These are phyloP conservation scores for Hypena proboscidalis DNA, from an alignment of 2,888 invertebrate species.

Conservation along the genomic window DNA sequence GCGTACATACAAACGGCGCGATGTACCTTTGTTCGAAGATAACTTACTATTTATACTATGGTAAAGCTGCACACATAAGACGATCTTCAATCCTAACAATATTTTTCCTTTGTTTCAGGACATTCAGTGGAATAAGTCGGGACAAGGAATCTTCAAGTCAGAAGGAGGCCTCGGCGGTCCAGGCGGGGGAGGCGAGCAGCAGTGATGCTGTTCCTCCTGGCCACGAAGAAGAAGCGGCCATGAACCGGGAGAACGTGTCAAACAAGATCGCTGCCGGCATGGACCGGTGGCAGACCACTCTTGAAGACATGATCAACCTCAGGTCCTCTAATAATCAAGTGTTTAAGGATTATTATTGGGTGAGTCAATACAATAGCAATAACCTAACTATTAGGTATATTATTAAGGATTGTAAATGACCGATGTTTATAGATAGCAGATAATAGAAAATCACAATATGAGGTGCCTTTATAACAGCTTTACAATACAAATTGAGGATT, in stretches of 20 bases:
- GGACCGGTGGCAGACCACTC: conserved; percentile 81
- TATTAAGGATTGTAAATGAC: too few relatives aligned
- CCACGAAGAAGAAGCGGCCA: conserved; percentile 55
- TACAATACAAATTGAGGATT: too few relatives aligned
- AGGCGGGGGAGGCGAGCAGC: conserved; percentile 33
- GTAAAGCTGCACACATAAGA: too few relatives aligned
- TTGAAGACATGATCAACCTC: conserved; percentile 79
- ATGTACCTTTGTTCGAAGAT: too few relatives aligned
- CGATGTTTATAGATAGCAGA: too few relatives aligned
- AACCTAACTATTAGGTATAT: background rate
- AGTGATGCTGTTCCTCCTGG: conserved; percentile 51
- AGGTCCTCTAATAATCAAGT: conserved; percentile 80
- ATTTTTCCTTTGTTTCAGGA: conserved; percentile 49
- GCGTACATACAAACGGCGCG: too few relatives aligned
- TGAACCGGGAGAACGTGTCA: conserved; percentile 77
- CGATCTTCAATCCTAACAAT: too few relatives aligned
- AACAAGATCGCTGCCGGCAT: conserved; percentile 78
- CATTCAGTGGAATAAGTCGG: conserved; percentile 59
- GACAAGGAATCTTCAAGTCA: conserved; percentile 31
- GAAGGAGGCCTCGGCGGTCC: conserved; percentile 13
- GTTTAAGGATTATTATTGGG: conserved; percentile 87
- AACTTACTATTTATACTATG: too few relatives aligned
- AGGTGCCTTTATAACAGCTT: too few relatives aligned
- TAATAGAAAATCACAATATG: too few relatives aligned
- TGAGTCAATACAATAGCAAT: conserved; percentile 52